A percentile compares a stretch with the other conserved stretches of the same genome.
Evolutionary conservation across 1,140 invertebrate genomes (phyloP).

Genomic region (Steinernema feltiae): DNA sequence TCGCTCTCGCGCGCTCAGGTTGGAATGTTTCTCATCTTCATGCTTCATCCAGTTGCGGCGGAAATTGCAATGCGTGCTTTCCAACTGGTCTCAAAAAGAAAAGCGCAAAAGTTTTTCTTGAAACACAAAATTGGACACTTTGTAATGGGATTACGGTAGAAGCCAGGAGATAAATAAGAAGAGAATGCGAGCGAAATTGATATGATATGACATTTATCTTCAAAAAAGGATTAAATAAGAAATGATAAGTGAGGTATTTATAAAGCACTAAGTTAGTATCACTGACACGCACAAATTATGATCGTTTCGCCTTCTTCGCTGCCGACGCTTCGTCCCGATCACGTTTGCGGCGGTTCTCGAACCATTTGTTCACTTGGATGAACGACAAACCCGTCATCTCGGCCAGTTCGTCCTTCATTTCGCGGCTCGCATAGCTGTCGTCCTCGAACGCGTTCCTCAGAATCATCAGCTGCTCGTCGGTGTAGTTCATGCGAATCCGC

Average conservation of each 20-base stretch:
- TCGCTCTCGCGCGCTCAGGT: too few relatives aligned
- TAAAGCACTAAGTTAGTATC: too few relatives aligned
- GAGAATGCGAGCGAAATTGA: too few relatives aligned
- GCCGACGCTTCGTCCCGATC: background rate
- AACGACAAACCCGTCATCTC: background rate
- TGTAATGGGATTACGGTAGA: too few relatives aligned
- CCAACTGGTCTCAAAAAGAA: too few relatives aligned
- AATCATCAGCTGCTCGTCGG: background rate
- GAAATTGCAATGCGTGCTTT: too few relatives aligned
- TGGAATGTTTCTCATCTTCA: too few relatives aligned
- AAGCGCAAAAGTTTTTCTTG: too few relatives aligned
- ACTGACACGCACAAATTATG: background rate
- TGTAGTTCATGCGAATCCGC: background rate
- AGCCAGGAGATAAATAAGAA: too few relatives aligned
- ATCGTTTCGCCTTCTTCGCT: background rate
- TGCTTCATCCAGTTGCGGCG: too few relatives aligned
- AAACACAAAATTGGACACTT: too few relatives aligned
- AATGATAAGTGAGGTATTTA: background rate
- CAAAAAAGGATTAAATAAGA: background rate
- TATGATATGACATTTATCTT: too few relatives aligned
- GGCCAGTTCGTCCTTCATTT: background rate
- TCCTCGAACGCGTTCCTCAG: background rate
- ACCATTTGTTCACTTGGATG: constrained; percentile 2
- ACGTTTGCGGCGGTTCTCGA: background rate
- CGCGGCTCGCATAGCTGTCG: background rate